Base-by-base conservation (phyloP, 2,113 vertebrate genomes). In the human region DNA sequence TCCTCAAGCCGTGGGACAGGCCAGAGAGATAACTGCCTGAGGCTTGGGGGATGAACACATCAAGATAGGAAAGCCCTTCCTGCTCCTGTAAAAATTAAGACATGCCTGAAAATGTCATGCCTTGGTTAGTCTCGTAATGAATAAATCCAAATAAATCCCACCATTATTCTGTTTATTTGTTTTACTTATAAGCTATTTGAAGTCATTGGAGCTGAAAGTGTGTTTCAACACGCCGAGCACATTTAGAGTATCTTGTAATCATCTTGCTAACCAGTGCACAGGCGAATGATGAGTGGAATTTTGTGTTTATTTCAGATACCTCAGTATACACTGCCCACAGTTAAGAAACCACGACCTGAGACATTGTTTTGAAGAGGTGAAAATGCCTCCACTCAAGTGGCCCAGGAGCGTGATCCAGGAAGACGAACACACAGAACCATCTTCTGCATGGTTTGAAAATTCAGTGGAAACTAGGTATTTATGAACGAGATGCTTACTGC, bases 131-230 rank as follows among this genome's bases (percentile, higher is more conserved):
- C 73, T 94, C 64, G 6, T 30, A 17, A 73, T 8, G 38, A 94
- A 57, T 70, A 32, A 48, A 89, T 95, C 3, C 52, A n/a, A 70
- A 57, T 43, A 16, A 59, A 70, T 72, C 61, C 14, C 59, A 81
- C 76, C 27, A 89, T 22, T 48, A 66, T 92, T 79, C 64, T 91
- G 4, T 89, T 96, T 72, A 84, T 55, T 48, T 96, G 52, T 89
- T 16, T 89, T 88, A 30, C 70, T 90, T 64, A 96, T 75, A 32
- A 50, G 22, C 55, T 55, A 59, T 93, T 94, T 40, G 59, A 68
- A 82, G 93, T 17, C 91, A 16, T 5, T 45, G 87, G 87, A 59
- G 78, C 93, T 50, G 25, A 79, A 82, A 80, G 92, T 3, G 4
- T 18, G 9, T 78, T 82, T 10, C 3, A 9, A 18, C 0, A 0